Evolutionary conservation across 2,888 invertebrate species (phyloP).

Genomic region (Frankliniella fusca): DNA sequence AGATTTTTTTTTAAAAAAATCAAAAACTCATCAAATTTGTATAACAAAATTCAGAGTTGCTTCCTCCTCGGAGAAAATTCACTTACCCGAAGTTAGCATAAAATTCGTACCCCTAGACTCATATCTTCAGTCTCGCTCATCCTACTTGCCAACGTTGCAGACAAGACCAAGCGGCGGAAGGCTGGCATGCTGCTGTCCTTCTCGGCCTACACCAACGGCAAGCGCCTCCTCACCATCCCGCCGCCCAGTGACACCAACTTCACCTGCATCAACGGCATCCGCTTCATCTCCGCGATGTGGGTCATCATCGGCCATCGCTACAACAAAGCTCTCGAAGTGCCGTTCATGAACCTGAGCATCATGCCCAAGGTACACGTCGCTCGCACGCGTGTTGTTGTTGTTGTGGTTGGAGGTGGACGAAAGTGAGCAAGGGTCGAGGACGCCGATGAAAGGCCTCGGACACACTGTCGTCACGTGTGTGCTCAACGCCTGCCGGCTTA

Average conservation of each 20-base stretch:
- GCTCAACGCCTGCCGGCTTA: too few species aligned
- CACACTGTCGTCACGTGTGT: too few species aligned
- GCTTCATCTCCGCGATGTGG: conserved; percentile 51
- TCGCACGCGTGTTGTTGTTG: not conserved
- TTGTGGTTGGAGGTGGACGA: too few species aligned
- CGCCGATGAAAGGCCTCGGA: too few species aligned
- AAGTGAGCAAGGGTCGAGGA: too few species aligned
- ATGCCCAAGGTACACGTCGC: conserved; percentile 45
- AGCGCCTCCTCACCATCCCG: conserved; percentile 45
- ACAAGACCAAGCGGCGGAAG: not conserved
- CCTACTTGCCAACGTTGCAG: not conserved
- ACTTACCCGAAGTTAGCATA: too few species aligned
- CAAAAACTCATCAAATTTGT: too few species aligned
- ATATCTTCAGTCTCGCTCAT: not conserved
- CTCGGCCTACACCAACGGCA: conserved; percentile 47
- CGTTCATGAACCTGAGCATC: conserved; percentile 45
- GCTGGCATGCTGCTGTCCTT: conserved; percentile 43
- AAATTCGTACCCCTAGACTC: not conserved
- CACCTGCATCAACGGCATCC: conserved; percentile 51
- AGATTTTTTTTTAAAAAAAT: too few species aligned
- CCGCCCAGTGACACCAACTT: conserved; percentile 39
- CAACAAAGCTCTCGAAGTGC: conserved; percentile 44
- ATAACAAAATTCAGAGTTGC: too few species aligned
- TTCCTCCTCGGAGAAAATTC: too few species aligned
- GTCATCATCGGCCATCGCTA: conserved; percentile 51